Base-by-base conservation (phyloP, 2,888 invertebrate species). In the Rotaria socialis region DNA sequence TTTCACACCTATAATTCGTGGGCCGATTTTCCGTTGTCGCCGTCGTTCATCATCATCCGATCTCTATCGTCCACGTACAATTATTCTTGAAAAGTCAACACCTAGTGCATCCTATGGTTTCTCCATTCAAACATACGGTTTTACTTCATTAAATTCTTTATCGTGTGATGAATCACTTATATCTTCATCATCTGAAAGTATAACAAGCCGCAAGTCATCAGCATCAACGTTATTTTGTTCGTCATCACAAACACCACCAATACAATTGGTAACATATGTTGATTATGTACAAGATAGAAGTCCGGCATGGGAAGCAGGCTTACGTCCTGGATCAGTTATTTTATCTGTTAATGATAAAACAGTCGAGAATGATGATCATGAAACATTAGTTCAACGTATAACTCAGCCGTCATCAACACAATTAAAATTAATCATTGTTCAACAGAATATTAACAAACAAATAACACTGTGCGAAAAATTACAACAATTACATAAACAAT, bases 381-480 rank as follows among this genome's bases (percentile, higher is more conserved):
- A 80, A 47, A n/a, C 5, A 47, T 47, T 80, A 47, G 80, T 80
- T n/a, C 24, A 47, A 47, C 80, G 80, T 47, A 80, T 80, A n/a
- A 47, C 47, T n/a, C 80, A 80, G n/a, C 22, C 43, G 47, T 47
- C 80, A 41, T 27, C 14, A 19, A 35, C 67, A 67, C 47, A 24
- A 4, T 47, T 80, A 14, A 80, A 80, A 47, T 14, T 80, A n/a
- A 24, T 80, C 24, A 6, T 80, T 24, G n/a, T 47, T 24, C 80
- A 80, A 80, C 80, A 80, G 47, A 80, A 80, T 80, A 80, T 80
- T n/a, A 43, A 80, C 47, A 43, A 47, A 80, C 80, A 80, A 47
- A 80, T 80, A 24, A 6, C 47, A 47, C n/a, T 80, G n/a, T 80
- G 47, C 47, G 80, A 80, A 47, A 22, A 80, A 80, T n/a, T 80